phyloP scores from a whole-genome alignment of 2,113 vertebrate species.

The Bos javanicus region DNA sequence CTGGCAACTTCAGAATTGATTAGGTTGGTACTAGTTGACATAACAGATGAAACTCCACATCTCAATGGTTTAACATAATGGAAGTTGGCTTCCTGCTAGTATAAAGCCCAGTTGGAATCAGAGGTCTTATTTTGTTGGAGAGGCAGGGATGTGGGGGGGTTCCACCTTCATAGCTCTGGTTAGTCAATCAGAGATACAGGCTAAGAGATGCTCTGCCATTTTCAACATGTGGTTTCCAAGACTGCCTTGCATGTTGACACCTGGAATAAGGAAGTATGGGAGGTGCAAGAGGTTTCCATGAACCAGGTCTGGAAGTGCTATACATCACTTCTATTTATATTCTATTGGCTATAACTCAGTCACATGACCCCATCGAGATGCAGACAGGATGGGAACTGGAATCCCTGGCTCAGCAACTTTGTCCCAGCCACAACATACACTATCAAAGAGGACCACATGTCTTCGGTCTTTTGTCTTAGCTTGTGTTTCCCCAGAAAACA shows the following conservation, averaged over 20 bases:
- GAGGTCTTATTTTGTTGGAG: not conserved
- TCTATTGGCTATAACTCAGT: not conserved
- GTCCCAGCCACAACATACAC: not conserved
- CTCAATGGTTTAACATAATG: not conserved
- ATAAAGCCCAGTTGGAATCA: not conserved
- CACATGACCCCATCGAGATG: not conserved
- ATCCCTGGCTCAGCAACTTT: not conserved
- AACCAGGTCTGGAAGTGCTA: not conserved
- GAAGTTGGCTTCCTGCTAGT: not conserved
- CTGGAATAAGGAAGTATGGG: not conserved
- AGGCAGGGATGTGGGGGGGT: not conserved
- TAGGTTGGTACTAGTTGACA: not conserved
- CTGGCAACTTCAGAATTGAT: not conserved
- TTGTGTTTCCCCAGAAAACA: not conserved
- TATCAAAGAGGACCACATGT: not conserved
- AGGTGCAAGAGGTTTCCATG: not conserved
- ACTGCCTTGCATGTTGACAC: not conserved
- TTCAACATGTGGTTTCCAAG: not conserved
- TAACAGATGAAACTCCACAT: not conserved
- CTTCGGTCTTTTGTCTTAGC: not conserved
- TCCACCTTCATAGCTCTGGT: not conserved
- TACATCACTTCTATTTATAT: not conserved
- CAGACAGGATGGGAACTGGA: not conserved
- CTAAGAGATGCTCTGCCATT: not conserved
- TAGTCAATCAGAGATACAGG: not conserved